Percentiles rank a stretch among this genome's conserved stretches.
Evolutionary conservation across 2,113 vertebrate species (phyloP).

Genomic region (Gobio gobio): DNA sequence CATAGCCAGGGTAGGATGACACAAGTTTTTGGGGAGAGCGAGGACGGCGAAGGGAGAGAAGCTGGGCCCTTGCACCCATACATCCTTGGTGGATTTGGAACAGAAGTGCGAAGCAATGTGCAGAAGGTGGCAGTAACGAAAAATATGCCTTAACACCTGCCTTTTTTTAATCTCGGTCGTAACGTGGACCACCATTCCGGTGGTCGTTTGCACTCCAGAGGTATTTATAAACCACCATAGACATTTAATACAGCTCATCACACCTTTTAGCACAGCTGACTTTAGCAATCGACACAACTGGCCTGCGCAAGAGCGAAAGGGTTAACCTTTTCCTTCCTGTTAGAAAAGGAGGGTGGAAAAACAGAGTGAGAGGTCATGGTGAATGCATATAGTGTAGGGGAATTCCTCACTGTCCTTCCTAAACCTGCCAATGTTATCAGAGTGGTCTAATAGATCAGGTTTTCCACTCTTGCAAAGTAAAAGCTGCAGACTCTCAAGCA

Average conservation of each 20-base stretch:
- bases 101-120: slow-evolving; percentile 48
- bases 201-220: slow-evolving; percentile 13
- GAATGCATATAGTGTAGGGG: slow-evolving; percentile 45
- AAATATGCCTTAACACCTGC: slow-evolving; percentile 47
- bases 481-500: not conserved
- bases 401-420: slow-evolving; percentile 51
- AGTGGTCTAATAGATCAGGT: too few relatives aligned
- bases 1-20: slow-evolving; percentile 55
- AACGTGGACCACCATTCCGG: not conserved
- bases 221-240: slow-evolving; percentile 59
- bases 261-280: slow-evolving; percentile 43
- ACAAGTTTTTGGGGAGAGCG: slow-evolving; percentile 40
- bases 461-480: too few relatives aligned
- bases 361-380: slow-evolving; percentile 55
- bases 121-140: slow-evolving; percentile 38
- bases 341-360: slow-evolving; percentile 46
- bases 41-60: slow-evolving; percentile 28
- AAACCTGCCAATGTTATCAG: not conserved
- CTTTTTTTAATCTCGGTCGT: slow-evolving; percentile 28
- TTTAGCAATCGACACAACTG: slow-evolving; percentile 42
- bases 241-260: slow-evolving; percentile 57
- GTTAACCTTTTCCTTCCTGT: slow-evolving; percentile 56
- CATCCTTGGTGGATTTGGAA: slow-evolving; percentile 25
- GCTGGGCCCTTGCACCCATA: slow-evolving; percentile 13
- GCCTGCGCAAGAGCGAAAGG: slow-evolving; percentile 10